These are phyloP conservation scores for Hippocampus mohnikei DNA, from an alignment of 2,113 vertebrate genomes.

Conservation along the genomic window DNA sequence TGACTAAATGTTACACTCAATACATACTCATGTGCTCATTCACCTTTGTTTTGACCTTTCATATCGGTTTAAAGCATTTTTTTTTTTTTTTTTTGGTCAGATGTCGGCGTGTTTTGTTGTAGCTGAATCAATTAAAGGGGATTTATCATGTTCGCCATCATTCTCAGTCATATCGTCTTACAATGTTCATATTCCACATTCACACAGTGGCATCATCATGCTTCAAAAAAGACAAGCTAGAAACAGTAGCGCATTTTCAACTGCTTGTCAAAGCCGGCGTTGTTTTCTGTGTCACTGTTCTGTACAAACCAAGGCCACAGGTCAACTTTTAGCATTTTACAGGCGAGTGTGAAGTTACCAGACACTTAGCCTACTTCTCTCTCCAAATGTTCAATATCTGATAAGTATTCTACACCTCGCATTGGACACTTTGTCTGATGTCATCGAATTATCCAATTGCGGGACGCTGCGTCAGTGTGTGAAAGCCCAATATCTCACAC, in stretches of 20 bases:
- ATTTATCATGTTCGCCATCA: too few relatives aligned
- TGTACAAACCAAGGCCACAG: background rate
- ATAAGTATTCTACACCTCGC: too few relatives aligned
- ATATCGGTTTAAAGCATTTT: constrained; percentile 31
- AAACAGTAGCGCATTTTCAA: background rate
- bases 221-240: background rate
- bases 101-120: background rate
- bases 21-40: constrained; percentile 17
- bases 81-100: constrained; percentile 23
- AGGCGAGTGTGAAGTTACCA: background rate
- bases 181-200: background rate
- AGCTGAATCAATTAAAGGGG: background rate
- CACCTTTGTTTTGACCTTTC: constrained; percentile 25
- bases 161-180: background rate
- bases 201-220: background rate
- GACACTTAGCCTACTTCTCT: too few relatives aligned
- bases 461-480: too few relatives aligned
- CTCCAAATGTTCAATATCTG: too few relatives aligned
- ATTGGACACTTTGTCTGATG: too few relatives aligned
- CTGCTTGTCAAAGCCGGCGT: background rate
- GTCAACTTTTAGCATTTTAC: background rate
- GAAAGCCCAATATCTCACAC: too few relatives aligned
- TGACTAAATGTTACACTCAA: constrained; percentile 12
- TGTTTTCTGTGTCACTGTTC: background rate
- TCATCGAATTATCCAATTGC: too few relatives aligned